Conservation (phyloP, 2,888 invertebrate genomes). For the Unio pictorum region DNA sequence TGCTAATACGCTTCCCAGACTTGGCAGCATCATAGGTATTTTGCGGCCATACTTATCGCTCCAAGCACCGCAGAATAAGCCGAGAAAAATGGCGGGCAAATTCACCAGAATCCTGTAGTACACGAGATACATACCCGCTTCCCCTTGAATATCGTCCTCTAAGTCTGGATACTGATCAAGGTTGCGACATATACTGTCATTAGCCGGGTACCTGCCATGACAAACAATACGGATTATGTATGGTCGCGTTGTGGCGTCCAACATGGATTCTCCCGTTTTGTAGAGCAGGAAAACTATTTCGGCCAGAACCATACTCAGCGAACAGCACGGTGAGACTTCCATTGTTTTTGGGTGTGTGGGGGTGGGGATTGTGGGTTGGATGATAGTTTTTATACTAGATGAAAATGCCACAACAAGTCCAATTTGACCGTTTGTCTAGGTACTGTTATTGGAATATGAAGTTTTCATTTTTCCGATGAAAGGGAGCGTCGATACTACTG, state of each 20-base stretch:
- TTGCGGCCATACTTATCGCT: conserved; percentile 69
- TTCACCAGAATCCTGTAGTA: conserved; percentile 67
- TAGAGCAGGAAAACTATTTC: conserved; percentile 69
- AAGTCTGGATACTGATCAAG: conserved; percentile 35
- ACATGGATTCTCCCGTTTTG: conserved; percentile 69
- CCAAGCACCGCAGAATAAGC: conserved; percentile 70
- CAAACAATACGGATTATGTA: conserved; percentile 66
- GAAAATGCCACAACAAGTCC: too few species aligned
- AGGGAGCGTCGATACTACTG: too few species aligned
- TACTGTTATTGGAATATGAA: too few species aligned
- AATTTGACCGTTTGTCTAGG: too few species aligned
- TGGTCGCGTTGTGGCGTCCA: conserved; percentile 68
- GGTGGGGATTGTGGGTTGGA: neutral
- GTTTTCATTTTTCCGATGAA: too few species aligned
- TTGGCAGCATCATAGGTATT: conserved; percentile 66
- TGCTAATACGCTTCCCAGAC: conserved; percentile 65
- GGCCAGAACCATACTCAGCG: conserved; percentile 36
- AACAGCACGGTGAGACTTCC: conserved; percentile 10
- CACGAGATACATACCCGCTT: conserved; percentile 63
- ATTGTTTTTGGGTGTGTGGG: neutral
- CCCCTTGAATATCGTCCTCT: conserved; percentile 58
- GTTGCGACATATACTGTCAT: conserved; percentile 39
- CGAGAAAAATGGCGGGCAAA: conserved; percentile 67
- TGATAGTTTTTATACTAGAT: neutral
- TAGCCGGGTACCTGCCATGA: conserved; percentile 36